Evolutionary conservation across 2,888 invertebrate genomes (phyloP).

Genomic region (Pristionchus japonicus): DNA sequence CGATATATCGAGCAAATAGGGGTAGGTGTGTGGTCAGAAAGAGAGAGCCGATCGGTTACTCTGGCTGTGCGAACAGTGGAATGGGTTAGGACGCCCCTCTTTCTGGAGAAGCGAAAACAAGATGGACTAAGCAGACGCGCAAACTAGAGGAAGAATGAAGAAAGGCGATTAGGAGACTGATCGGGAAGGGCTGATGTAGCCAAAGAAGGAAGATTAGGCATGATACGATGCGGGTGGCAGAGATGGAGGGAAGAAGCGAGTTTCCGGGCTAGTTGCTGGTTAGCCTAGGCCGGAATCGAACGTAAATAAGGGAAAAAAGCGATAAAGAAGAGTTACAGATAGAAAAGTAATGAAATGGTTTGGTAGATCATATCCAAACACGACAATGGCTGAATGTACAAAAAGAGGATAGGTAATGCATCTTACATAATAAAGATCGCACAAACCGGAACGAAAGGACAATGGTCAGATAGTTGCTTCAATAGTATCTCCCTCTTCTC

Average conservation of each 20-base stretch:
- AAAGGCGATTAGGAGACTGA: constrained; percentile 12
- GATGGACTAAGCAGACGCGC: constrained; percentile 20
- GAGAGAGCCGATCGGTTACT: constrained; percentile 32
- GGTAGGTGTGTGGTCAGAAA: constrained; percentile 32
- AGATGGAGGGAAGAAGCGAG: not conserved
- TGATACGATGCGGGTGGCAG: constrained; percentile 22
- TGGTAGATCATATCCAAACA: too few species aligned
- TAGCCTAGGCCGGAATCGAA: too few species aligned
- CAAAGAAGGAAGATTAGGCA: constrained; percentile 27
- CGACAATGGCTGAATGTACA: too few species aligned
- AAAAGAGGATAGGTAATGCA: too few species aligned
- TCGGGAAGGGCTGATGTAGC: constrained; percentile 20
- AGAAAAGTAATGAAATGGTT: too few species aligned
- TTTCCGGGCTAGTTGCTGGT: not conserved
- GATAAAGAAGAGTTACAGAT: too few species aligned
- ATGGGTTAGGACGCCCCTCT: not conserved
- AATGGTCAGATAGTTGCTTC: not conserved
- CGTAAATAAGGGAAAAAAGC: not conserved
- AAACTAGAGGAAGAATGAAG: constrained; percentile 22
- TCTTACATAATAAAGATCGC: too few species aligned
- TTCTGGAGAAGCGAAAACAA: constrained; percentile 38
- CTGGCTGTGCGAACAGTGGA: not conserved
- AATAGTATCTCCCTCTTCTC: constrained; percentile 3
- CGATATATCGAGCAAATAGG: constrained; percentile 32
- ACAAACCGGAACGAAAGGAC: not conserved